These are phyloP conservation scores for Tenthredo mesomela DNA, from an alignment of 2,888 invertebrate genomes.

Conservation along the genomic window DNA sequence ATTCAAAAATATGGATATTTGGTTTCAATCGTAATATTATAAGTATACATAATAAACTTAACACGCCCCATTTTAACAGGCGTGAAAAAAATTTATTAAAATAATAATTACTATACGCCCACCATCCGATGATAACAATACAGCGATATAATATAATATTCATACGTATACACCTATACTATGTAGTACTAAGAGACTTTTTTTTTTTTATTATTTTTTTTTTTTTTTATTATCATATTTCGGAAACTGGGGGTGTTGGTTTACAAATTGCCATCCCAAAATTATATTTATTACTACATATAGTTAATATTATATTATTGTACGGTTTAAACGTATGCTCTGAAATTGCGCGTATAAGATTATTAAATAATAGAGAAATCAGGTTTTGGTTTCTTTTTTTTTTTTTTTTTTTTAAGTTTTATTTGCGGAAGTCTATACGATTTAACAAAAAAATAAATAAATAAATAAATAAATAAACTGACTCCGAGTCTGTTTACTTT, in stretches of 20 bases:
- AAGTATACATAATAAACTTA: no score
- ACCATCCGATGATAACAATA: not conserved
- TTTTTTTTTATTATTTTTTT: no score
- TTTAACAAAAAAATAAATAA: not conserved
- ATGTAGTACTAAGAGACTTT: no score
- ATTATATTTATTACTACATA: no score
- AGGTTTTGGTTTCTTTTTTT: not conserved
- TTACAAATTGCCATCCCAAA: not conserved
- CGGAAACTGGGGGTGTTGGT: not conserved
- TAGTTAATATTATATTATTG: not conserved
- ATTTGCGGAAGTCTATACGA: no score
- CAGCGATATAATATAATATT: not conserved
- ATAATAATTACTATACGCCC: constrained; percentile 33
- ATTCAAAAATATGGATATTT: not conserved
- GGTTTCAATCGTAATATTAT: not conserved
- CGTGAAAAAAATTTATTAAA: constrained; percentile 39
- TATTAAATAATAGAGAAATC: not conserved
- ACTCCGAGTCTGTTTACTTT: not conserved
- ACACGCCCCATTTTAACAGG: constrained; percentile 16
- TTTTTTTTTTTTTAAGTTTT: not conserved
- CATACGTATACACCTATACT: no score
- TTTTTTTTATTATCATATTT: no score
- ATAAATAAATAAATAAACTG: no score
- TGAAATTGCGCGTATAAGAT: not conserved
- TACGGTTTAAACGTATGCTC: not conserved